Conservation (phyloP, 2,797 vertebrate species). For the Taeniopygia guttata region DNA sequence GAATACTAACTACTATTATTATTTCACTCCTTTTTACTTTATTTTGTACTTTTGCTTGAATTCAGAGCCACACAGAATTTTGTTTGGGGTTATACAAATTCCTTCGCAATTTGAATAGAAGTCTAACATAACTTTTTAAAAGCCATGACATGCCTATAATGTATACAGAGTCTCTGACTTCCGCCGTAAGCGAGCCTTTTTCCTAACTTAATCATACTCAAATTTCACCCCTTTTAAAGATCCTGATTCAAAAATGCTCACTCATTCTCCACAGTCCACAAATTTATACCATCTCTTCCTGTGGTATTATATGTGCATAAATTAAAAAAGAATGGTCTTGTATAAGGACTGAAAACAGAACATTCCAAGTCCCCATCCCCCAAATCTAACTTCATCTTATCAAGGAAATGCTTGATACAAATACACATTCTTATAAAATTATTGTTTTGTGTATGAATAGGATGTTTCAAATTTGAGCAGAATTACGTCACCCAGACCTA, state of each 20-base stretch:
- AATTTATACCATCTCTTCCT: slow-evolving; percentile 86
- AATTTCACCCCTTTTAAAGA: slow-evolving; percentile 94
- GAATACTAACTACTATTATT: slow-evolving; percentile 75
- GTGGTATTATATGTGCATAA: slow-evolving; percentile 82
- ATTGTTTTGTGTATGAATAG: slow-evolving; percentile 27
- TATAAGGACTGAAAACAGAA: slow-evolving; percentile 70
- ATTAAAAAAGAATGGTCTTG: slow-evolving; percentile 82
- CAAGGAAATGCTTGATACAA: slow-evolving; percentile 41
- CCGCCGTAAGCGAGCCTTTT: slow-evolving; percentile 89
- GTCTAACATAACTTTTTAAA: slow-evolving; percentile 84
- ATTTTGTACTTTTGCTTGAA: slow-evolving; percentile 64
- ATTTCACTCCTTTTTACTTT: slow-evolving; percentile 53
- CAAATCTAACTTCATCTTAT: slow-evolving; percentile 66
- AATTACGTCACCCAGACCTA: not conserved
- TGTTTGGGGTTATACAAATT: slow-evolving; percentile 82
- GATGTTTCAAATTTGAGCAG: slow-evolving; percentile 19
- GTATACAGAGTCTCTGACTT: slow-evolving; percentile 88
- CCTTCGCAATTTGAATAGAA: slow-evolving; percentile 84
- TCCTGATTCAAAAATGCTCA: slow-evolving; percentile 84
- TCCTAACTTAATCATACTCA: slow-evolving; percentile 99
- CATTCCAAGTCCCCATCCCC: slow-evolving; percentile 43
- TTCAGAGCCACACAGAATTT: slow-evolving; percentile 82
- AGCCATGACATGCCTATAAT: slow-evolving; percentile 84
- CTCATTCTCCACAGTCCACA: slow-evolving; percentile 84
- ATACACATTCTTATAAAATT: slow-evolving; percentile 38